Evolutionary conservation across 1,140 invertebrate genomes (phyloP).

Genomic region (Heliconius eleuchia): DNA sequence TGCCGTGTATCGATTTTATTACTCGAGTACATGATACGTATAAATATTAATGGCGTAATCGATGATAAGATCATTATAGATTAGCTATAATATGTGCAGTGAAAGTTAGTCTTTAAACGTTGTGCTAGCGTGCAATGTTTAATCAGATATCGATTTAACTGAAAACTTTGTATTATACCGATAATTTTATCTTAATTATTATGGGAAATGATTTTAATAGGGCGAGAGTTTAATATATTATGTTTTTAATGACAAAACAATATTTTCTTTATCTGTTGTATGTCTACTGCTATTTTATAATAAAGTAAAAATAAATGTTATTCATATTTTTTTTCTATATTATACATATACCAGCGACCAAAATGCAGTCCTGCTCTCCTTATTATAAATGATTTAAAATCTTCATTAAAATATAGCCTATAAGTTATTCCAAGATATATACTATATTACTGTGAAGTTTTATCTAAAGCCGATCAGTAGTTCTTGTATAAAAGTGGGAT

Average conservation of each 20-base stretch:
- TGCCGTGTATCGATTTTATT: conserved; percentile 32
- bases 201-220: neutral
- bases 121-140: neutral
- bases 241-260: neutral
- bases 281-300: too few species aligned
- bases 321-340: too few species aligned
- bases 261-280: too few species aligned
- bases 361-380: too few species aligned
- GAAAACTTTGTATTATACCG: neutral
- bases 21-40: conserved; percentile 29
- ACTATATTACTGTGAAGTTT: too few species aligned
- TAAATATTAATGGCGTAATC: conserved; percentile 2
- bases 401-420: too few species aligned
- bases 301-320: too few species aligned
- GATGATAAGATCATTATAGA: conserved; percentile 13
- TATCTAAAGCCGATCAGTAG: too few species aligned
- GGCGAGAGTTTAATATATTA: neutral
- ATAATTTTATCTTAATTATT: conserved; percentile 8
- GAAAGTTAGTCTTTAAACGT: conserved; percentile 8
- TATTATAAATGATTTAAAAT: too few species aligned
- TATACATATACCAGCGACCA: too few species aligned
- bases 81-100: conserved; percentile 15
- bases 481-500: too few species aligned
- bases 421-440: too few species aligned
- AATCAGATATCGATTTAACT: conserved; percentile 8